These are phyloP conservation scores for Streblospio benedicti DNA, from an alignment of 1,140 invertebrate species.

Conservation along the genomic window DNA sequence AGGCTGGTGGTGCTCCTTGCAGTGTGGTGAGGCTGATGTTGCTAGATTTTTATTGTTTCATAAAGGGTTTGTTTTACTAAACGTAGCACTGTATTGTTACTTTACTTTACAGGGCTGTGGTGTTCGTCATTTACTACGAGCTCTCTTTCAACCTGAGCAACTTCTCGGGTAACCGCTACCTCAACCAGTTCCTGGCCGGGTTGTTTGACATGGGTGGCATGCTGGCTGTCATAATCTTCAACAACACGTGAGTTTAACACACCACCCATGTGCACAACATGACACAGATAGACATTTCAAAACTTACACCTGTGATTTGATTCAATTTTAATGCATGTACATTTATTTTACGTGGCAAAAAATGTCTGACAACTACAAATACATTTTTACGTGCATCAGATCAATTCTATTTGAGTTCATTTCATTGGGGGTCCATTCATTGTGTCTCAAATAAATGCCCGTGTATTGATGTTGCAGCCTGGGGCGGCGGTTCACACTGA, in stretches of 20 bases:
- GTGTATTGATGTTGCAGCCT: too few relatives aligned
- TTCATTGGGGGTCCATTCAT: too few relatives aligned
- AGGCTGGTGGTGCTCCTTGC: constrained; percentile 30
- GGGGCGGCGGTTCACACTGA: too few relatives aligned
- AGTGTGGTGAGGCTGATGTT: constrained; percentile 28
- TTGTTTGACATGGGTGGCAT: constrained; percentile 19
- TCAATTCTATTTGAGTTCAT: too few relatives aligned
- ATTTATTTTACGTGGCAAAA: too few relatives aligned
- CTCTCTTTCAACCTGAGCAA: neutral
- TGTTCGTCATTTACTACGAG: neutral
- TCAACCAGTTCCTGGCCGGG: neutral
- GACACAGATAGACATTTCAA: too few relatives aligned
- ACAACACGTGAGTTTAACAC: constrained; percentile 28
- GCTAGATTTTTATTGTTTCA: neutral
- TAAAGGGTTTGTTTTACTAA: neutral
- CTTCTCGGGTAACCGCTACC: neutral
- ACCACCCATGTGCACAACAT: too few relatives aligned
- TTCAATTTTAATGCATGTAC: too few relatives aligned
- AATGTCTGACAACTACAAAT: too few relatives aligned
- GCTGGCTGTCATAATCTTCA: constrained; percentile 31
- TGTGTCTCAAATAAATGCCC: too few relatives aligned
- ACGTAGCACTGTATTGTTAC: neutral
- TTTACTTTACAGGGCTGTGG: neutral
- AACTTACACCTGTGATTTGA: too few relatives aligned
- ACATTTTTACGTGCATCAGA: too few relatives aligned